Evolutionary conservation across 2,888 invertebrate species (phyloP), one percentile per base, ranked within the genome.

Genomic region (Dasypolia templi): DNA sequence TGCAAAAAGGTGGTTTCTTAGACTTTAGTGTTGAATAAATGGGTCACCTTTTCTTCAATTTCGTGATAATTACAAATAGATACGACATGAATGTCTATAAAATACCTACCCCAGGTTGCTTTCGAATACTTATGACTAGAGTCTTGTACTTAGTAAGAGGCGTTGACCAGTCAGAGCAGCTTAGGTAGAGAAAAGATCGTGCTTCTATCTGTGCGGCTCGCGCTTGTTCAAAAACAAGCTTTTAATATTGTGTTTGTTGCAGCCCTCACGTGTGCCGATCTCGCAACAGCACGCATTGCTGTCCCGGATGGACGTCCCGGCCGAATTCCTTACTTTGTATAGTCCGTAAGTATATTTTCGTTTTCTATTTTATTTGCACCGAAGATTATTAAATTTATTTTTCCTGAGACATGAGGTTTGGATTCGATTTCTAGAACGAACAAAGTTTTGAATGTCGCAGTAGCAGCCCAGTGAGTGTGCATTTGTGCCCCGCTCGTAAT

Each of bases 231-330:
- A 39, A 26, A 5, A 26, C 9, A 11, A 26, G 61, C 19, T 39
- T 35, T 5, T 5, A 39, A 29, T 44, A 29, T 26, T 4, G 11
- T 29, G 14, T 49, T 82, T 88, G 84, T 97, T 97, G 26, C 97
- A 98, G 98, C 70, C 98, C 98, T 4, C 98, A 98, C 93, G 97
- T 98, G 66, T 98, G 98, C 92, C 97, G 98, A 88, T 97, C 97
- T 79, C 96, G 98, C 85, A 97, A 97, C 91, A 97, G 97, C 91
- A 97, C 97, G 91, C 97, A 97, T 92, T 99, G 98, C 95, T 99
- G 98, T 94, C 98, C 98, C 4, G 98, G 98, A 22, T 99, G 98
- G 98, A 97, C 97, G 29, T 97, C 97, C 86, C 97, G 98, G 87
- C 97, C 97, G 7, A 97, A 97, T 85, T 97, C 97, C 55, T 97